Conservation (phyloP, 2,888 invertebrate genomes). For the Altica lythri region DNA sequence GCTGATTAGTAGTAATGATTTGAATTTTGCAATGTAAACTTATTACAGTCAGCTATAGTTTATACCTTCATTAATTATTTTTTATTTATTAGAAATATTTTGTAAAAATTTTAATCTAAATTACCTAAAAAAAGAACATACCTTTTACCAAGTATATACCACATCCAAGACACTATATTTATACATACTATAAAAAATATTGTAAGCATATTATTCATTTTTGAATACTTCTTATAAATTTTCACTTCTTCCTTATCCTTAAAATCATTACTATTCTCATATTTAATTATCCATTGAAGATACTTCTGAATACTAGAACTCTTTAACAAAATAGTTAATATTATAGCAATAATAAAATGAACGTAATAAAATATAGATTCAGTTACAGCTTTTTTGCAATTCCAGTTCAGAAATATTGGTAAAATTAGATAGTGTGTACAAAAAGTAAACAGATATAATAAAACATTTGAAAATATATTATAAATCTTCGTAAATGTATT, state of each 20-base stretch:
- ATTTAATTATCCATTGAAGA: constrained; percentile 12
- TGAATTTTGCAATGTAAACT: too few species aligned
- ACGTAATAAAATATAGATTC: constrained; percentile 23
- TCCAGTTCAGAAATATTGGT: constrained; percentile 1
- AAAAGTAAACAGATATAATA: not conserved
- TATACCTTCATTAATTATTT: too few species aligned
- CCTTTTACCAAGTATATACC: constrained; percentile 19
- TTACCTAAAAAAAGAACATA: not conserved
- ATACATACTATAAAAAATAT: constrained; percentile 11
- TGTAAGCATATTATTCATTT: constrained; percentile 11
- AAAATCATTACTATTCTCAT: constrained; percentile 16
- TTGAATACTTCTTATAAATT: constrained; percentile 19
- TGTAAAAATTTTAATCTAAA: too few species aligned
- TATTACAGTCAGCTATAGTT: too few species aligned
- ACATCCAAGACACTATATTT: constrained; percentile 12
- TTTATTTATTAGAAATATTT: too few species aligned
- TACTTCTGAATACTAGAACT: constrained; percentile 4
- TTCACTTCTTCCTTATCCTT: constrained; percentile 8
- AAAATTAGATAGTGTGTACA: constrained; percentile 15
- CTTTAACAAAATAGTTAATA: constrained; percentile 20
- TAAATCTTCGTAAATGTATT: not conserved
- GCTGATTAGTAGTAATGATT: too few species aligned
- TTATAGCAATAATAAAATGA: constrained; percentile 16
- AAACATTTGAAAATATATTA: constrained; percentile 1
- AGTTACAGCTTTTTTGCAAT: constrained; percentile 17